Base-by-base conservation (phyloP, 1,140 invertebrate species). In the Parapsyche elsis region DNA sequence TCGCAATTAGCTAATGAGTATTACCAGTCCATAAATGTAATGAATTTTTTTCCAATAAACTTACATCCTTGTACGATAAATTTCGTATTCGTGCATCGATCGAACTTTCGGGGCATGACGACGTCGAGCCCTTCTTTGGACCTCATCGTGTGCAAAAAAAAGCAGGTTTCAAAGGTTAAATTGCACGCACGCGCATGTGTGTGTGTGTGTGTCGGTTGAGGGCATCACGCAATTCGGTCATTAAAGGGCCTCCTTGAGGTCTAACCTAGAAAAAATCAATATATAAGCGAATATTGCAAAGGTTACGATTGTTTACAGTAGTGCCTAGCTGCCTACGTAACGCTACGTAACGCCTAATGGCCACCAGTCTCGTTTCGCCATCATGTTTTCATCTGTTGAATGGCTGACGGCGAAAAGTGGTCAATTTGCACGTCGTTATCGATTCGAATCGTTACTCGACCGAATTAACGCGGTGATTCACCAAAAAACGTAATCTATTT, bases 211-310 rank as follows among this genome's bases (percentile, higher is more conserved):
- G 49, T 9, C 0, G 2, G 19, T 26, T 76, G 45, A 61, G 53
- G 19, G 23, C n/a, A 26, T 76, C 74, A 76, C 74, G 74, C 74
- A 59, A 76, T 30, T 9, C 14, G 30, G 21, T 57, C 74, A 49
- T 76, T 76, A 76, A 76, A 76, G 74, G 74, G 74, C 49, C 24
- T 45, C 53, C 57, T 53, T 53, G 30, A 75, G 71, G 45, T 75
- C 46, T 73, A 23, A 44, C 30, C 30, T 16, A 12, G 26, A n/a
- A 53, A 53, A 76, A 76, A 76, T 76, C 74, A 61, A 76, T 76
- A 76, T n/a, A 76, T 59, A 74, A 30, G 12, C n/a, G 19, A 9
- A 12, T 12, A 16, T 44, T 30, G 9, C 24, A 49, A 74, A 74
- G 71, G 71, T 74, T 74, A 49, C 71, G 38, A 46, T 44, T 74